These are phyloP conservation scores for Ctenosaura bakeri DNA, from an alignment of 2,797 vertebrate genomes.

Conservation along the genomic window DNA sequence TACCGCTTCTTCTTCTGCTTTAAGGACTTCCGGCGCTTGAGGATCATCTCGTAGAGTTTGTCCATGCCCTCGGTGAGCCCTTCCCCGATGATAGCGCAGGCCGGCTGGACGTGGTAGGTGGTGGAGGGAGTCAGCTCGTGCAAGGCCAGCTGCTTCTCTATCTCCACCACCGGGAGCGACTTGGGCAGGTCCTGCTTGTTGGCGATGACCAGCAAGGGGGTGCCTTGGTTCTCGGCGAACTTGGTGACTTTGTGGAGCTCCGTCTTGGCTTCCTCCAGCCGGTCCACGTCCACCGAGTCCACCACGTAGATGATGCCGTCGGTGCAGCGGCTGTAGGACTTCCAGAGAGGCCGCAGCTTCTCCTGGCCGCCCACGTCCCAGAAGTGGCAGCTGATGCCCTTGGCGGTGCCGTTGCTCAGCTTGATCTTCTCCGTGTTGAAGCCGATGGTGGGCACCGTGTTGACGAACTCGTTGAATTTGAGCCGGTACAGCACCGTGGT, in stretches of 20 bases:
- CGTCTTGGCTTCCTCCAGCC: conserved; percentile 94
- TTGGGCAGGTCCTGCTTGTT: conserved; percentile 98
- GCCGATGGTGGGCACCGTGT: conserved; percentile 97
- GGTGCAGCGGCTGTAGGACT: conserved; percentile 98
- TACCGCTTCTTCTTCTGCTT: conserved; percentile 96
- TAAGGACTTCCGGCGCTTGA: conserved; percentile 93
- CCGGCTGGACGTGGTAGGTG: conserved; percentile 95
- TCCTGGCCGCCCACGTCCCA: conserved; percentile 98
- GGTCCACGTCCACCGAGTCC: conserved; percentile 96
- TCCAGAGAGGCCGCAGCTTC: conserved; percentile 97
- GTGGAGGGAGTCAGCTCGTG: conserved; percentile 93
- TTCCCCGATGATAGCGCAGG: conserved; percentile 98
- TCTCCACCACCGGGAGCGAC: conserved; percentile 92
- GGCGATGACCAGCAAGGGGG: conserved; percentile 95
- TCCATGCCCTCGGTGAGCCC: conserved; percentile 98
- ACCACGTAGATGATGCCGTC: conserved; percentile 99
- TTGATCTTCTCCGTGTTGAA: conserved; percentile 97
- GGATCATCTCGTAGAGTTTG: conserved; percentile 97
- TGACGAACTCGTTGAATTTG: conserved; percentile 98
- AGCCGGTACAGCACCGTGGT: conserved; percentile 96
- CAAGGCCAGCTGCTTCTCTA: conserved; percentile 94
- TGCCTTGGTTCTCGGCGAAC: conserved; percentile 96
- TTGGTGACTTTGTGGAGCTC: conserved; percentile 98
- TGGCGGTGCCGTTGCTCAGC: conserved; percentile 91
- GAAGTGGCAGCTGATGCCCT: conserved; percentile 98